Evolutionary conservation across 2,113 vertebrate genomes (phyloP).

Genomic region (Gulo gulo): DNA sequence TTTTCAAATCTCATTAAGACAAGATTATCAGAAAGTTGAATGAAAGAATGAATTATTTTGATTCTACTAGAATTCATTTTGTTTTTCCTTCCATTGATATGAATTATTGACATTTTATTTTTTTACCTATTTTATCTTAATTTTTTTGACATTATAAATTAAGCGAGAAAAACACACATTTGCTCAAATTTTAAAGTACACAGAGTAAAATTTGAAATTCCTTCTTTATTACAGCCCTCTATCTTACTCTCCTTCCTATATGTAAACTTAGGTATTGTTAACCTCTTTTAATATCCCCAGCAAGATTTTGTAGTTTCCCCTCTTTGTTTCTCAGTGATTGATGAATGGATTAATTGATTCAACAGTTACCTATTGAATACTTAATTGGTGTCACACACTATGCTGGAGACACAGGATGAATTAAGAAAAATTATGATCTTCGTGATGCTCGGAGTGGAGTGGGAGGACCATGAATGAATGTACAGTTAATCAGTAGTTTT

Average conservation of each 20-base stretch:
- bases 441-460: background rate
- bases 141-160: background rate
- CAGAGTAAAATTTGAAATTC: background rate
- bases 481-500: background rate
- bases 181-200: background rate
- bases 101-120: background rate
- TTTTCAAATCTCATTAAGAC: conserved; percentile 33
- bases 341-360: background rate
- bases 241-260: background rate
- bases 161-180: background rate
- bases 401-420: background rate
- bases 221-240: background rate
- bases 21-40: background rate
- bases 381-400: background rate
- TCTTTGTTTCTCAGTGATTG: background rate
- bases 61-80: background rate
- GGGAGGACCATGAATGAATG: background rate
- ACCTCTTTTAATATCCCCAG: background rate
- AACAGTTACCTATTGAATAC: background rate
- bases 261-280: background rate
- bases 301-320: background rate
- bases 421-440: conserved; percentile 17
- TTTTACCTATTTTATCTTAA: background rate
- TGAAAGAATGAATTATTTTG: background rate
- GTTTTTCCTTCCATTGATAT: background rate